These are phyloP conservation scores for Chromoteleia sp. DNA, from an alignment of 2,888 invertebrate species.

Conservation along the genomic window DNA sequence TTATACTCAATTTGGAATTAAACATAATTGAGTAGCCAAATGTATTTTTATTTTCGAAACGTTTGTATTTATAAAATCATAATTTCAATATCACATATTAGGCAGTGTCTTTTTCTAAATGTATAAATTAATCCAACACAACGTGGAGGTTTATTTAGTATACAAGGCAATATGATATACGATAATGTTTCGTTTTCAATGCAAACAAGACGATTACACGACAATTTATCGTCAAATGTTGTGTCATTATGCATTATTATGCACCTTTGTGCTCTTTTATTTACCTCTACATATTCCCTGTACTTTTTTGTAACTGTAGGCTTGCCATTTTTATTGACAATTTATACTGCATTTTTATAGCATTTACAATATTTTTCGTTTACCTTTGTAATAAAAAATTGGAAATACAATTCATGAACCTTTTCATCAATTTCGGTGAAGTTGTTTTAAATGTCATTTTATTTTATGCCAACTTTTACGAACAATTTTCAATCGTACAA, in stretches of 20 bases:
- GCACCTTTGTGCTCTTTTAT: conserved; percentile 46
- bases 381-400: background rate
- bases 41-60: too few species aligned
- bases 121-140: conserved; percentile 38
- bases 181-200: conserved; percentile 63
- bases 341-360: conserved; percentile 25
- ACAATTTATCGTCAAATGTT: conserved; percentile 63
- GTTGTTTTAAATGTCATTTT: too few species aligned
- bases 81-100: conserved; percentile 8
- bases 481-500: too few species aligned
- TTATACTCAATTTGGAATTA: conserved; percentile 1
- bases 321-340: conserved; percentile 27
- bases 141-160: conserved; percentile 28
- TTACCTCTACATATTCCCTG: conserved; percentile 7
- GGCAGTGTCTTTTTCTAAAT: conserved; percentile 8
- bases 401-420: too few species aligned
- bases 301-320: conserved; percentile 29
- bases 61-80: background rate
- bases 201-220: conserved; percentile 65
- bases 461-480: too few species aligned
- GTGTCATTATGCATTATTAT: conserved; percentile 48
- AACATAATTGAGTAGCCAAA: too few species aligned
- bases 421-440: too few species aligned
- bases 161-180: conserved; percentile 52
- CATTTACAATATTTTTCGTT: conserved; percentile 12